Percentiles rank a stretch among this genome's conserved stretches.
These are phyloP conservation scores for Cryptops parisi DNA, from an alignment of 2,888 invertebrate genomes.

Conservation along the genomic window DNA sequence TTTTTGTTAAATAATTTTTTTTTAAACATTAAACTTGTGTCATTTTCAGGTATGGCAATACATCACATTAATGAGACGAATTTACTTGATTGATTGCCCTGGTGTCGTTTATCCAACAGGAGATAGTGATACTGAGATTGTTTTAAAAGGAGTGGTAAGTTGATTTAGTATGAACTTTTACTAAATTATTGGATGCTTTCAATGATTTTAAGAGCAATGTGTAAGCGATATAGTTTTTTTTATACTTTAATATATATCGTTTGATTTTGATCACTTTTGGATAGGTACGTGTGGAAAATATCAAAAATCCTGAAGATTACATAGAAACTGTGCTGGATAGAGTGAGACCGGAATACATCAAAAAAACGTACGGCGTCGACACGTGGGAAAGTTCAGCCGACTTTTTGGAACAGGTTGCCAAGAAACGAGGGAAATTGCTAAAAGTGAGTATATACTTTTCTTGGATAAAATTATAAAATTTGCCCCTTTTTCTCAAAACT, in stretches of 20 bases:
- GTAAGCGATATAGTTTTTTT: background rate
- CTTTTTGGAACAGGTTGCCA: slow-evolving; percentile 82
- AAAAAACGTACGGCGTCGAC: slow-evolving; percentile 74
- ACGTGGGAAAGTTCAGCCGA: slow-evolving; percentile 68
- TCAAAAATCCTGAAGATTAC: slow-evolving; percentile 90
- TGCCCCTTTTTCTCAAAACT: slow-evolving; percentile 8
- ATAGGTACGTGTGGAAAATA: slow-evolving; percentile 72
- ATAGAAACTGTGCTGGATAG: slow-evolving; percentile 70
- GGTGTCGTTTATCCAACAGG: slow-evolving; percentile 96
- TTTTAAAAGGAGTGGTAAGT: slow-evolving; percentile 82
- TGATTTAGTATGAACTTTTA: background rate
- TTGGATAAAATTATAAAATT: background rate
- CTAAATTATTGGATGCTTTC: background rate
- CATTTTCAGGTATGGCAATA: slow-evolving; percentile 81
- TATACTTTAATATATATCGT: no score
- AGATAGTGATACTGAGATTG: slow-evolving; percentile 72
- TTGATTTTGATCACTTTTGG: no score
- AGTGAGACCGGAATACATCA: slow-evolving; percentile 74
- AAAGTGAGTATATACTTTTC: slow-evolving; percentile 39
- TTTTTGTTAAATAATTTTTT: background rate
- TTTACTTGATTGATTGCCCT: slow-evolving; percentile 96
- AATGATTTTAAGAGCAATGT: background rate
- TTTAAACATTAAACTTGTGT: background rate
- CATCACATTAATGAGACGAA: slow-evolving; percentile 90
- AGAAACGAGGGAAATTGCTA: slow-evolving; percentile 69